Percentiles rank a stretch among this genome's conserved stretches.
Conservation (phyloP, 1,140 invertebrate species). For the Mesaphorura yosii region DNA sequence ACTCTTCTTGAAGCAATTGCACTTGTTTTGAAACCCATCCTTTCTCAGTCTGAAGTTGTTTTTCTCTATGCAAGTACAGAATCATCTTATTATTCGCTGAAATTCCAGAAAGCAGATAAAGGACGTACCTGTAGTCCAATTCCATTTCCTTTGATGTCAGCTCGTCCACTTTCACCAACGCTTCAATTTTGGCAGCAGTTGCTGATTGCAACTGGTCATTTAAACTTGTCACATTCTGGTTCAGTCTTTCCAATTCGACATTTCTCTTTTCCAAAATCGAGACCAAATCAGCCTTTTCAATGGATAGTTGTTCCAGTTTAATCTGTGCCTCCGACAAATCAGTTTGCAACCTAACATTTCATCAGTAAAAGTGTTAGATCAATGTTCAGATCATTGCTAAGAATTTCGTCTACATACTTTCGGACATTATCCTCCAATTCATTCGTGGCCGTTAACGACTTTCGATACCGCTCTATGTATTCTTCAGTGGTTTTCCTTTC, state of each 20-base stretch:
- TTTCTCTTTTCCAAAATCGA: constrained; percentile 55
- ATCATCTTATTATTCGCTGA: neutral
- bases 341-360: constrained; percentile 1
- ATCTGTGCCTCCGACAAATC: constrained; percentile 4
- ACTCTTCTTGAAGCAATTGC: constrained; percentile 57
- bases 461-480: constrained; percentile 3
- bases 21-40: constrained; percentile 61
- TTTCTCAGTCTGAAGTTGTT: constrained; percentile 67
- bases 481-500: constrained; percentile 10
- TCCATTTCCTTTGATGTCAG: constrained; percentile 62
- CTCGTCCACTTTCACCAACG: constrained; percentile 64
- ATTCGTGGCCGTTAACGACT: constrained; percentile 1
- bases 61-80: constrained; percentile 43
- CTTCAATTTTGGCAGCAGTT: constrained; percentile 67
- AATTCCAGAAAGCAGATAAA: neutral
- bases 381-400: neutral
- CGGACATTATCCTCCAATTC: constrained; percentile 11
- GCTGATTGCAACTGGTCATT: constrained; percentile 49
- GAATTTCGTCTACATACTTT: constrained; percentile 3
- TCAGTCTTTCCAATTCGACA: constrained; percentile 54
- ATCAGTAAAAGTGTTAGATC: neutral
- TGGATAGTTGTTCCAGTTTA: neutral
- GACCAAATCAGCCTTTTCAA: constrained; percentile 54
- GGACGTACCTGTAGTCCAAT: constrained; percentile 51
- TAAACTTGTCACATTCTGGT: constrained; percentile 48